A percentile compares a stretch with the other conserved stretches of the same genome.
Conservation (phyloP, 2,888 invertebrate species). For the Agrochola lota region DNA sequence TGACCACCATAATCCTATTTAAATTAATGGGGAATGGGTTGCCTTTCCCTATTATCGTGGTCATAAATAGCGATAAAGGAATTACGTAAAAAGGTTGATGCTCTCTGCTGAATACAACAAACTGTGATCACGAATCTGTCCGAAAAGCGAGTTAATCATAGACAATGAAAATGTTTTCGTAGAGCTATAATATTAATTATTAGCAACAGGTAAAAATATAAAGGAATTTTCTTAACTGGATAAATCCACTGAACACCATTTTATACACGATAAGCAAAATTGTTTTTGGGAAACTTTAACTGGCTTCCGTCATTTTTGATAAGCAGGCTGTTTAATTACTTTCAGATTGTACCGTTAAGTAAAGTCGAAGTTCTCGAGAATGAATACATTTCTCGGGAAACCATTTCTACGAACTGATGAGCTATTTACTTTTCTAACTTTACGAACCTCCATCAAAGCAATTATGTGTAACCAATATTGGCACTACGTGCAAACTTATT, state of each 20-base stretch:
- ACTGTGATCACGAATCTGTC: not conserved
- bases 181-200: too few species aligned
- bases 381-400: not conserved
- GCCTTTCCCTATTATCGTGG: not conserved
- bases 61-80: conserved; percentile 7
- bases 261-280: not conserved
- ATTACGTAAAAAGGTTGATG: conserved; percentile 9
- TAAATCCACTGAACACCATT: not conserved
- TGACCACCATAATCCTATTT: too few species aligned
- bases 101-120: conserved; percentile 17
- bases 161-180: too few species aligned
- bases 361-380: not conserved
- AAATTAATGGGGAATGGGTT: conserved; percentile 6
- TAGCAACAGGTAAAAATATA: too few species aligned
- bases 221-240: not conserved
- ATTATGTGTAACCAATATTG: not conserved
- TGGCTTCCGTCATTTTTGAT: not conserved
- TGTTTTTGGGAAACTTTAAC: not conserved
- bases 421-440: not conserved
- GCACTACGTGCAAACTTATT: not conserved
- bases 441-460: not conserved
- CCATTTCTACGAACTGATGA: not conserved
- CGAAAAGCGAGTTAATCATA: not conserved
- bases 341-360: not conserved
- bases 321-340: too few species aligned